phyloP scores from a whole-genome alignment of 2,888 invertebrate genomes.

The Xestia sexstrigata region DNA sequence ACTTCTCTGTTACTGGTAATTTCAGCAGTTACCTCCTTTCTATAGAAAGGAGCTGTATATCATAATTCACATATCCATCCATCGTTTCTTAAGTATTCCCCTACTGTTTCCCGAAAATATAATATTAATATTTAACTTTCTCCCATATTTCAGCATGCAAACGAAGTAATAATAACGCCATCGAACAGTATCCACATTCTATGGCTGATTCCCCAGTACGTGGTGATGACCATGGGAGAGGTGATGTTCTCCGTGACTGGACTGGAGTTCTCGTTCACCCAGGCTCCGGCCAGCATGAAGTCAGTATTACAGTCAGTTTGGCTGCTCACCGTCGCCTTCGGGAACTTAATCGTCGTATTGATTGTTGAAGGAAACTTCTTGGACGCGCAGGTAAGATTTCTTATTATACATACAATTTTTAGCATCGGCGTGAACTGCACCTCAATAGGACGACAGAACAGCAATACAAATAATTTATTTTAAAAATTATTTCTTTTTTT shows the following conservation, averaged over 20 bases:
- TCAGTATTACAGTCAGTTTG: conserved; percentile 98
- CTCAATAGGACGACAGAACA: background rate
- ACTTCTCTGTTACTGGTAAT: background rate
- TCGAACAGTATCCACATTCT: conserved; percentile 95
- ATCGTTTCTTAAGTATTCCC: background rate
- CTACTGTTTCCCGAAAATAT: background rate
- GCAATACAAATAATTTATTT: too few species aligned
- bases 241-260: conserved; percentile 99
- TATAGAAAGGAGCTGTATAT: background rate
- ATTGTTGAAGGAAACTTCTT: conserved; percentile 95
- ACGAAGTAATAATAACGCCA: conserved; percentile 89
- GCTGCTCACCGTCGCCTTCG: conserved; percentile 97
- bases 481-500: background rate
- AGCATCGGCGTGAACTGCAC: background rate
- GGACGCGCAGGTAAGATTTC: conserved; percentile 92
- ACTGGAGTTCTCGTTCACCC: conserved; percentile 98
- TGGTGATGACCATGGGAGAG: conserved; percentile 97
- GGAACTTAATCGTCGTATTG: conserved; percentile 97
- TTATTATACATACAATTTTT: background rate
- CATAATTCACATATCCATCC: background rate
- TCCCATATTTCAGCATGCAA: conserved; percentile 73
- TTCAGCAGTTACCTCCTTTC: background rate
- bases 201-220: conserved; percentile 97
- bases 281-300: conserved; percentile 98
- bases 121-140: background rate